A percentile compares a stretch with the other conserved stretches of the same genome.
Conservation (phyloP, 1,140 invertebrate genomes). For the Caenorhabditis elegans region WBcel235 BX284606.5:14733001-14733500, state of each 20-base stretch:
- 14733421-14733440: conserved; percentile 32
- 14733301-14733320: conserved; percentile 35
- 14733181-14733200: no score
- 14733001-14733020: no score
- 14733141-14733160: no score
- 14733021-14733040: no score
- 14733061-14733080: no score
- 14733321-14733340: conserved; percentile 40
- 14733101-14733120: no score
- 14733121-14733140: no score
- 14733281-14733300: conserved; percentile 38
- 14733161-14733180: no score
- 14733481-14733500: conserved; percentile 39
- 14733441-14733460: conserved; percentile 44
- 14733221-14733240: no score
- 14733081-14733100: no score
- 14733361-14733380: neutral
- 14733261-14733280: conserved; percentile 32
- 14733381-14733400: neutral
- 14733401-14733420: conserved; percentile 37
- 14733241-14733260: conserved; percentile 43
- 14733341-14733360: conserved; percentile 34
- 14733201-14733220: no score
- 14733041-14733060: no score
- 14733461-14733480: conserved; percentile 34